Evolutionary conservation across 2,888 invertebrate species (phyloP).

Genomic region (Microchrysa polita): DNA sequence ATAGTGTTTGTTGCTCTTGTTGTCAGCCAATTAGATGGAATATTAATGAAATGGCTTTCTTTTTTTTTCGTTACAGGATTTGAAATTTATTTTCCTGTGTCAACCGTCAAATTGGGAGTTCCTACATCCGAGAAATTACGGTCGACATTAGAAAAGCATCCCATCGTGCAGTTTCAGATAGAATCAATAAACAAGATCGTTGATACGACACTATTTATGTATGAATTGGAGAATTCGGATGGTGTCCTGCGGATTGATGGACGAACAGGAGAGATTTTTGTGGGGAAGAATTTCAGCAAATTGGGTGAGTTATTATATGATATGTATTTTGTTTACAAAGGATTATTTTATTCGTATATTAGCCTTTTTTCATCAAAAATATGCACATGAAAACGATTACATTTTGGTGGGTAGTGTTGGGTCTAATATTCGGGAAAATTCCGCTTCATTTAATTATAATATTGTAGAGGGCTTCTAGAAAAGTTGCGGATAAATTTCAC

Average conservation of each 20-base stretch:
- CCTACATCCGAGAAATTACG: constrained; percentile 61
- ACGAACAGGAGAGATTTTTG: constrained; percentile 60
- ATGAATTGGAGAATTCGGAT: constrained; percentile 58
- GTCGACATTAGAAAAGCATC: constrained; percentile 61
- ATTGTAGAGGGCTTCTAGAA: too few relatives aligned
- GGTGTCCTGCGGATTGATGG: constrained; percentile 57
- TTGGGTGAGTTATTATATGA: constrained; percentile 47
- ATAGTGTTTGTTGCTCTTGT: background rate
- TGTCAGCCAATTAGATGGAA: background rate
- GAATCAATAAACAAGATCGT: constrained; percentile 56
- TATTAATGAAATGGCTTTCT: background rate
- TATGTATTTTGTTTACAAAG: constrained; percentile 7
- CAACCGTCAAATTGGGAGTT: constrained; percentile 59
- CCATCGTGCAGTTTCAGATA: constrained; percentile 61
- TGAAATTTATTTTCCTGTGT: constrained; percentile 61
- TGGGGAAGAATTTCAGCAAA: constrained; percentile 58
- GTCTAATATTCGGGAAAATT: too few relatives aligned
- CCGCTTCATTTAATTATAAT: too few relatives aligned
- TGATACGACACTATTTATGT: constrained; percentile 56
- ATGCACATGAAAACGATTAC: too few relatives aligned
- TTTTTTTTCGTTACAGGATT: constrained; percentile 55
- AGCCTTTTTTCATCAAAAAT: too few relatives aligned
- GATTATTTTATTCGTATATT: too few relatives aligned
- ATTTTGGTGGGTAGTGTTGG: too few relatives aligned
- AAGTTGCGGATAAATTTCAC: too few relatives aligned